Evolutionary conservation across 2,888 invertebrate genomes (phyloP), one percentile per base, ranked within the genome.

Genomic region (Allygus modestus): DNA sequence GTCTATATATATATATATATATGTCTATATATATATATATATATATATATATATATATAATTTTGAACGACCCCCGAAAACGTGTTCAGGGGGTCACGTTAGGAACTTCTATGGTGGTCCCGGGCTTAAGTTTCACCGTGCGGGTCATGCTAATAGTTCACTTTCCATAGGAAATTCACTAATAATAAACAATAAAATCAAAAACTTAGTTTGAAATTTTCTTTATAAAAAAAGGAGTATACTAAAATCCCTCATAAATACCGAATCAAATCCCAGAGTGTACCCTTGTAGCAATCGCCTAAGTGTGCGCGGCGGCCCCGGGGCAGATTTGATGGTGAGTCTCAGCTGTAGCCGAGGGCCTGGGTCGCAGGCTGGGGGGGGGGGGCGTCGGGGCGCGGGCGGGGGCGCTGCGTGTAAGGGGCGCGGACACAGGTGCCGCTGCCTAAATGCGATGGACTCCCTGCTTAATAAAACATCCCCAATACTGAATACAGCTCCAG

Each of bases 391-490:
- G 73, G 73, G 23, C 26, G 46, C 77, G 5, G 51, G 51, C 43
- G 73, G 41, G 41, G 7, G 73, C 43, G 15, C 7, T 2, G 23
- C 9, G n/a, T n/a, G 33, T 2, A 7, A 20, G 33, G 37, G 73
- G 33, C 43, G 26, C 17, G 75, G 75, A 12, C 51, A 2, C 79
- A 79, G 79, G 79, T 79, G 79, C 33, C 11, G 5, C 79, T 20
- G 46, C 33, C 51, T 17, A 51, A 79, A 79, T 79, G 79, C 79
- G 37, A 79, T 79, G 79, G 79, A 51, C 79, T 79, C 79, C 33
- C 79, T 79, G 79, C 79, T 79, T 79, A 79, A 79, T 79, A 79
- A 79, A 79, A 79, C 79, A 79, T 79, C 54, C 54, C 79, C 79
- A 28, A 79, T 79, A 31, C 20, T 65, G 65, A 65, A 65, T 65